Evolutionary conservation across 1,140 invertebrate genomes (phyloP).

Genomic region (Popillia japonica): DNA sequence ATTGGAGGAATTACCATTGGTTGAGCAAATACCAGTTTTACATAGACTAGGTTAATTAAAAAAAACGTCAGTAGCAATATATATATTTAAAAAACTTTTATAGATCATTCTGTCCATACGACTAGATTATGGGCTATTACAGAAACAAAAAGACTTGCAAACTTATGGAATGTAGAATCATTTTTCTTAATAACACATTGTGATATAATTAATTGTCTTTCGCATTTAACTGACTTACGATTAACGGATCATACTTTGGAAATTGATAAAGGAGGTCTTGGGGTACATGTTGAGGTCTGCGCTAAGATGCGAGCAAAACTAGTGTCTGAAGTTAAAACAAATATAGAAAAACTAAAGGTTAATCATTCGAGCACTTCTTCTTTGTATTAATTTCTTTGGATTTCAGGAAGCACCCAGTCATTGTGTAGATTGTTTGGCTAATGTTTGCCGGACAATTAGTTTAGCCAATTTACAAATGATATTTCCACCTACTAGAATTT

Average conservation of each 20-base stretch:
- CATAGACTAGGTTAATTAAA: slow-evolving; percentile 70
- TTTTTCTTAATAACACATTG: slow-evolving; percentile 65
- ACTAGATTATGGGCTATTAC: slow-evolving; percentile 76
- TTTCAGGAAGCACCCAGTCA: slow-evolving; percentile 71
- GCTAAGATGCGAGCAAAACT: slow-evolving; percentile 80
- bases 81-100: not conserved
- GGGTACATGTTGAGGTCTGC: slow-evolving; percentile 70
- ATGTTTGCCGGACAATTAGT: slow-evolving; percentile 75
- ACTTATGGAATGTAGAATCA: slow-evolving; percentile 74
- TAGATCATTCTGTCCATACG: slow-evolving; percentile 79
- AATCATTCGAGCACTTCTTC: slow-evolving; percentile 59
- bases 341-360: slow-evolving; percentile 73
- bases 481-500: slow-evolving; percentile 73
- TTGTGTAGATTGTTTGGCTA: slow-evolving; percentile 73
- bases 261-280: slow-evolving; percentile 62
- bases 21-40: slow-evolving; percentile 81
- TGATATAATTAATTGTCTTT: slow-evolving; percentile 74
- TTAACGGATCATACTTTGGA: slow-evolving; percentile 68
- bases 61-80: not conserved
- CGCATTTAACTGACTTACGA: slow-evolving; percentile 69
- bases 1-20: slow-evolving; percentile 74
- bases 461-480: slow-evolving; percentile 79
- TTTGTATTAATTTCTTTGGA: slow-evolving; percentile 23
- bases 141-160: slow-evolving; percentile 73
- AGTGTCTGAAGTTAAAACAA: slow-evolving; percentile 76